Evolutionary conservation across 2,888 invertebrate species (phyloP), one percentile per base, ranked within the genome.

Genomic region (Athripsodes cinereus): DNA sequence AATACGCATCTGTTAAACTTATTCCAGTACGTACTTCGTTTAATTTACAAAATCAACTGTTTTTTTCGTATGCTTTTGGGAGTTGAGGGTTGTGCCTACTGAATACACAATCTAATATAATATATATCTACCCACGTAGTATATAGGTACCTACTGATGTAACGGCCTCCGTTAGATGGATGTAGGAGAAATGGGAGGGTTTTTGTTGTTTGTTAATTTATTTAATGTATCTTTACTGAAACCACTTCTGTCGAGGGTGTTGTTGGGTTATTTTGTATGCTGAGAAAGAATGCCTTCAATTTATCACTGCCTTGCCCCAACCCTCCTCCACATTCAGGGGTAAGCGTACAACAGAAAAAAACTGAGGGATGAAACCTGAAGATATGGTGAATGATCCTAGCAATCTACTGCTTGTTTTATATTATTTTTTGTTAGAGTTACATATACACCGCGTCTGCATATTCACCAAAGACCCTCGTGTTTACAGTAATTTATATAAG

Each of bases 221-320:
- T 40, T 40, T 40, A 40, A 40, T 40, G 40, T 40, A 40, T 40
- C 40, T 40, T 40, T 40, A 40, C 40, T 16, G 40, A 40, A 40
- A 40, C 40, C 40, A 40, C 40, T 40, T 40, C n/a, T 40, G 40
- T 40, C 40, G 40, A 16, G 40, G 40, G 40, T 40, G 40, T 13
- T 40, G 40, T 40, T 40, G 40, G 40, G 40, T 20, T 19, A 47
- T 47, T 47, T 20, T 20, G 19, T 47, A 21, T 47, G 19, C 47
- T 47, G 47, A 47, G 47, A 47, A 47, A 47, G 47, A 47, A 47
- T 47, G 47, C 47, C 47, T 47, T 47, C 47, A 47, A 47, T 47
- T 47, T 47, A 47, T 47, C 47, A 47, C 20, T 47, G 47, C 11
- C 21, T 47, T 19, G 21, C 19, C 20, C 20, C 47, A 10, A 19